Conservation (phyloP, 2,888 invertebrate genomes). For the Epiblema foenella region DNA sequence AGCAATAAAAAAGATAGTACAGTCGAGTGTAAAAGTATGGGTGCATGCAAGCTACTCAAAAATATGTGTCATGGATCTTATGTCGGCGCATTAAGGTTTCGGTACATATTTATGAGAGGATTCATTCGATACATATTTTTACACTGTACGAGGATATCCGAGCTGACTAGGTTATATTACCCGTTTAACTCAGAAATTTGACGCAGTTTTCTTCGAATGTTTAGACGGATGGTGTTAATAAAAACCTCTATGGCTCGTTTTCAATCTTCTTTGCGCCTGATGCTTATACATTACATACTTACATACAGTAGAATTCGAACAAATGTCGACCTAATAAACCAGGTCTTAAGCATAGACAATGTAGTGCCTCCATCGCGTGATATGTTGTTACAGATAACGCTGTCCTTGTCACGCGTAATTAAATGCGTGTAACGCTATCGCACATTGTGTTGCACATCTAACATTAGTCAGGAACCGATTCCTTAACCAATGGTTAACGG, state of each 20-base stretch:
- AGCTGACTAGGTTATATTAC: not conserved
- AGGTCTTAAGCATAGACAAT: not conserved
- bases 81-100: too few species aligned
- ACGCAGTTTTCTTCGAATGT: not conserved
- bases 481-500: slow-evolving; percentile 10
- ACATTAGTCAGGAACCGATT: not conserved
- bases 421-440: slow-evolving; percentile 32
- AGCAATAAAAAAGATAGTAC: not conserved
- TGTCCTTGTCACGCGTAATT: slow-evolving; percentile 35
- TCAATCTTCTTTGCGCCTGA: too few species aligned
- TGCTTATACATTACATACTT: too few species aligned
- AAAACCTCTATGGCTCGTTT: too few species aligned
- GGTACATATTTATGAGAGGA: too few species aligned
- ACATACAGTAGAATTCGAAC: too few species aligned
- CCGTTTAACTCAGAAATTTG: not conserved
- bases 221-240: too few species aligned
- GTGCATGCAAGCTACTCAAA: too few species aligned
- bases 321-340: too few species aligned
- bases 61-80: too few species aligned
- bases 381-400: slow-evolving; percentile 25
- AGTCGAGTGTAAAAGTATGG: too few species aligned
- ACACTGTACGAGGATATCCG: not conserved
- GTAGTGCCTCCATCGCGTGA: not conserved
- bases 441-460: slow-evolving; percentile 12
- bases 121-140: too few species aligned